A percentile compares a stretch with the other conserved stretches of the same genome.
Evolutionary conservation across 2,888 invertebrate species (phyloP).

Genomic region (Drosophila paramelanica): DNA sequence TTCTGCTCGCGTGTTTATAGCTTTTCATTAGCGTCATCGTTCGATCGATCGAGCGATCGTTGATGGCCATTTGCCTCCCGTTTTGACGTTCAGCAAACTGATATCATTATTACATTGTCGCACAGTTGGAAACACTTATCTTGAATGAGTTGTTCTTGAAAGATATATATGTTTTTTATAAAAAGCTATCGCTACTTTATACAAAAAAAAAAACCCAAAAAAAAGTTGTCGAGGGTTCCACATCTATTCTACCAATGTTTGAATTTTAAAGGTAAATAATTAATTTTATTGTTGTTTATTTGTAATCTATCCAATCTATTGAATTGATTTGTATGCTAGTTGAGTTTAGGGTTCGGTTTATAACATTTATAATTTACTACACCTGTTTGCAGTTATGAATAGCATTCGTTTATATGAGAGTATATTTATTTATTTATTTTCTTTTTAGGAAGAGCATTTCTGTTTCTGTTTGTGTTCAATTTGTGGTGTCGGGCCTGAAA

Average conservation of each 20-base stretch:
- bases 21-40: conserved; percentile 63
- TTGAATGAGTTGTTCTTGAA: background rate
- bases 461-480: background rate
- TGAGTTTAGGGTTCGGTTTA: too few relatives aligned
- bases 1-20: conserved; percentile 61
- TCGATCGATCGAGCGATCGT: conserved; percentile 29
- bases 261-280: too few relatives aligned
- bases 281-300: too few relatives aligned
- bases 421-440: background rate
- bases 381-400: too few relatives aligned
- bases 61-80: conserved; percentile 32
- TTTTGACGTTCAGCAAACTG: conserved; percentile 21
- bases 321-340: too few relatives aligned
- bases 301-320: too few relatives aligned
- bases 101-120: conserved; percentile 20
- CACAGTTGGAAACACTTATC: conserved; percentile 14
- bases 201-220: background rate
- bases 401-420: background rate
- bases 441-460: background rate
- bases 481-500: background rate
- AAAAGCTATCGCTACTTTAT: background rate
- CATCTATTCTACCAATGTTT: too few relatives aligned
- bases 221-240: background rate
- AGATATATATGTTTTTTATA: background rate
- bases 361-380: too few relatives aligned